These are phyloP conservation scores for Phrynosoma blainvillii DNA, from an alignment of 2,113 vertebrate genomes.

Conservation along the genomic window DNA sequence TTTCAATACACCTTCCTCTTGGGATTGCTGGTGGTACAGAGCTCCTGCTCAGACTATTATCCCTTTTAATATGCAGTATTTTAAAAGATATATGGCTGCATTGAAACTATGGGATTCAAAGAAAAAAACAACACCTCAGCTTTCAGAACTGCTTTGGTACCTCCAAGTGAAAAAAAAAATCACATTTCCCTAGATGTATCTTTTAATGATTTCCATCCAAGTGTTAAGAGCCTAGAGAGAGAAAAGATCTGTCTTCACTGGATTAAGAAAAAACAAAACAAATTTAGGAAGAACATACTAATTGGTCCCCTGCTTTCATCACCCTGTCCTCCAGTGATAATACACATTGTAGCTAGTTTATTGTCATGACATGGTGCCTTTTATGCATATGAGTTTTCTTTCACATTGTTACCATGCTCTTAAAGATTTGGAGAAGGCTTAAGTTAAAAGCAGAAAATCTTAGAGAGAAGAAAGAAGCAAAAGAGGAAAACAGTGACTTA, in stretches of 20 bases:
- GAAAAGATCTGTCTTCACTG: constrained; percentile 11
- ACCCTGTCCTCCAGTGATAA: constrained; percentile 23
- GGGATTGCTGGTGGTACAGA: constrained; percentile 27
- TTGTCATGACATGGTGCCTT: constrained; percentile 39
- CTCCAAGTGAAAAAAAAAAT: background rate
- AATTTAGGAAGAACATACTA: constrained; percentile 23
- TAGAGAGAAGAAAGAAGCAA: constrained; percentile 47
- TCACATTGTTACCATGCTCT: constrained; percentile 23
- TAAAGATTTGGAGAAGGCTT: constrained; percentile 40
- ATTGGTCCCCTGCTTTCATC: background rate
- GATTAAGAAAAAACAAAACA: background rate
- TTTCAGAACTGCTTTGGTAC: constrained; percentile 48
- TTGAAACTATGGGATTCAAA: constrained; percentile 51
- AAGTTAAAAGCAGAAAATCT: constrained; percentile 7
- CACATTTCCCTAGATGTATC: background rate
- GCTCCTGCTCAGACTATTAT: constrained; percentile 53
- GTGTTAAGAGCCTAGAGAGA: background rate
- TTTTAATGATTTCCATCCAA: background rate
- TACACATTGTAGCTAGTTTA: constrained; percentile 10
- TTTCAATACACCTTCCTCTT: constrained; percentile 29
- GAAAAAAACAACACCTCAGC: constrained; percentile 53
- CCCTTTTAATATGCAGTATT: constrained; percentile 52
- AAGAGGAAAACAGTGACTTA: constrained; percentile 64
- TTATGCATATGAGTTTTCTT: constrained; percentile 25
- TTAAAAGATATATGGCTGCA: constrained; percentile 37